Conservation (phyloP, 2,888 invertebrate species). For the Anthoptus insignis region DNA sequence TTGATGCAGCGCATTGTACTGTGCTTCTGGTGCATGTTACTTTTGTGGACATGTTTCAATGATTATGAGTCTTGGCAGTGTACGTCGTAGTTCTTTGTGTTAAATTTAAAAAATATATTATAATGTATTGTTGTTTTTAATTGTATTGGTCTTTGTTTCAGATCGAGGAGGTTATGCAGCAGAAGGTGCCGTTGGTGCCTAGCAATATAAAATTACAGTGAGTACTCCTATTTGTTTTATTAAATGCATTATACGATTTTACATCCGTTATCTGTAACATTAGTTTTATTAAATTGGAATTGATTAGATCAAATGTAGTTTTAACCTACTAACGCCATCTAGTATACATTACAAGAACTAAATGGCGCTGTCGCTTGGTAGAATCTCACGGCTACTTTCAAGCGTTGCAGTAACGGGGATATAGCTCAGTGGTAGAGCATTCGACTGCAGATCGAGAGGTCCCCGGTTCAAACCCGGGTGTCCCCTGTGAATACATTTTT, state of each 20-base stretch:
- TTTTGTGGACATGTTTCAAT: neutral
- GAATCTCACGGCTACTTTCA: constrained; percentile 56
- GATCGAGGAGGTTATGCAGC: constrained; percentile 86
- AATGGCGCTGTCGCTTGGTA: neutral
- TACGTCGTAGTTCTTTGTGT: constrained; percentile 12
- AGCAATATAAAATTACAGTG: constrained; percentile 71
- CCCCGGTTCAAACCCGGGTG: constrained; percentile 86
- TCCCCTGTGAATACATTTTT: constrained; percentile 75
- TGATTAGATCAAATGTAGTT: no score
- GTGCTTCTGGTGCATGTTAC: neutral
- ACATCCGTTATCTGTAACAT: no score
- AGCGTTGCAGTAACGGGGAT: constrained; percentile 57
- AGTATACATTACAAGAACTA: constrained; percentile 37
- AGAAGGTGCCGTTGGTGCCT: constrained; percentile 83
- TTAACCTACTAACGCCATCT: constrained; percentile 71
- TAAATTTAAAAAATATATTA: constrained; percentile 7
- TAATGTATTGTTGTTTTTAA: constrained; percentile 11
- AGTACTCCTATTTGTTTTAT: no score
- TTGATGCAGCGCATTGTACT: constrained; percentile 35
- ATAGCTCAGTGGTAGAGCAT: constrained; percentile 86
- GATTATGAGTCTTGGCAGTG: constrained; percentile 24
- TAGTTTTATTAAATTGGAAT: neutral
- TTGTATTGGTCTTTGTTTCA: constrained; percentile 57
- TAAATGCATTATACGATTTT: no score
- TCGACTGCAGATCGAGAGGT: constrained; percentile 86